Evolutionary conservation across 1,140 invertebrate species (phyloP), one percentile per base, ranked within the genome.

Genomic region (Conus ventricosus): DNA sequence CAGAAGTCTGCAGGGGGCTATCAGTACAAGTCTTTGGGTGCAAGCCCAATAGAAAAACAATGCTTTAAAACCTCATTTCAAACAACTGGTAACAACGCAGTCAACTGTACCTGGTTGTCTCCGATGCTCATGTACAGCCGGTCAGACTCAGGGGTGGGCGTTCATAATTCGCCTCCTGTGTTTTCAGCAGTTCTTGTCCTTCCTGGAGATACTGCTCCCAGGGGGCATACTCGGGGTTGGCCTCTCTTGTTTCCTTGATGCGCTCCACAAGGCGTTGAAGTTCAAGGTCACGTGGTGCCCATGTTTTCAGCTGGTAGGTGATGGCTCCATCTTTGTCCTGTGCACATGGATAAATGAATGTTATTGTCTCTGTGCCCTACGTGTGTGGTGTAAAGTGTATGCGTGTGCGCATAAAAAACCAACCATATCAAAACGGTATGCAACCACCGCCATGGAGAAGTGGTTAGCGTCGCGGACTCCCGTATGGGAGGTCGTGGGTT

Each of bases 101-200:
- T 39, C 39, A 39, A 39, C 39, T 39, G 39, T 39, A 90, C 89
- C 93, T 99, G 98, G 91, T 97, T 97, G 39, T 98, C 98, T 27
- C 98, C 99, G 88, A 99, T 97, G 89, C 97, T 97, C 97, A 99
- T 98, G 92, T 98, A 99, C 23, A 99, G 96, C 93, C 99, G 98
- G 94, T 99, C 99, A 2, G 98, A 97, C 53, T 97, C 97, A 5
- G 96, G 94, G 76, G 96, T 2, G 99, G 99, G 5, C 96, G 96
- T 15, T 93, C 95, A 95, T 99, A 98, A 82, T 93, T 91, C 5
- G 92, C 92, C 87, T 95, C 94, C 89, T 95, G 95, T 25, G 91
- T 92, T 20, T 89, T 83, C 55, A 95, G 89, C 20, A 92, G 84
- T 82, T 93, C 90, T 88, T 93, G 90, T 53, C 94, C 98, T 95